Conservation (phyloP, 2,113 vertebrate genomes). For the Dasyurus viverrinus region DNA sequence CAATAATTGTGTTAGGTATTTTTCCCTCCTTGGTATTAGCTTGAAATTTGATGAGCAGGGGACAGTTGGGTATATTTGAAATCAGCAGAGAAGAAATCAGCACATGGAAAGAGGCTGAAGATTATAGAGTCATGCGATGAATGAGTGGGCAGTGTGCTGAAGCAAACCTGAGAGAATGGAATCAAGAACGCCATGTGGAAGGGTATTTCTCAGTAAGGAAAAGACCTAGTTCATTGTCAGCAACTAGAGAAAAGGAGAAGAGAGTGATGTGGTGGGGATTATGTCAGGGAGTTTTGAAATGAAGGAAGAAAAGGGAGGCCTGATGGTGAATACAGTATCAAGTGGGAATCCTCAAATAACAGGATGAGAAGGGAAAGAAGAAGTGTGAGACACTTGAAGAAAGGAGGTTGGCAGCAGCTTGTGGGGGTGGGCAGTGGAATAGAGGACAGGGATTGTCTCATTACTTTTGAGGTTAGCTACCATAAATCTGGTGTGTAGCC, state of each 20-base stretch:
- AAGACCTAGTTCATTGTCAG: no score
- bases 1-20: no score
- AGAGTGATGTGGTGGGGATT: neutral
- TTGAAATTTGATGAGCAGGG: no score
- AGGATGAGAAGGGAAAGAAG: neutral
- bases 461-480: neutral
- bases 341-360: neutral
- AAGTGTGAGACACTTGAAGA: neutral
- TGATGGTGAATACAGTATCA: neutral
- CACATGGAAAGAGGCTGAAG: neutral
- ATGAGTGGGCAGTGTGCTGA: neutral
- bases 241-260: no score
- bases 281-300: neutral
- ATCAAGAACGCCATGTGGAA: neutral
- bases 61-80: neutral
- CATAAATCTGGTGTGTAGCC: neutral
- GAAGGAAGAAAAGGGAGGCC: neutral
- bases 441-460: neutral
- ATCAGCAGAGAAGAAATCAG: neutral
- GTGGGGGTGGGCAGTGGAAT: no score
- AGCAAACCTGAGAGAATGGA: neutral
- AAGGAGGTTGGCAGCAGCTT: neutral
- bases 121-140: neutral
- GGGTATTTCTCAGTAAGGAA: neutral
- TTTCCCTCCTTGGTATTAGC: no score